phyloP scores from a whole-genome alignment of 2,113 vertebrate species.

The Echinops telfairi region DNA sequence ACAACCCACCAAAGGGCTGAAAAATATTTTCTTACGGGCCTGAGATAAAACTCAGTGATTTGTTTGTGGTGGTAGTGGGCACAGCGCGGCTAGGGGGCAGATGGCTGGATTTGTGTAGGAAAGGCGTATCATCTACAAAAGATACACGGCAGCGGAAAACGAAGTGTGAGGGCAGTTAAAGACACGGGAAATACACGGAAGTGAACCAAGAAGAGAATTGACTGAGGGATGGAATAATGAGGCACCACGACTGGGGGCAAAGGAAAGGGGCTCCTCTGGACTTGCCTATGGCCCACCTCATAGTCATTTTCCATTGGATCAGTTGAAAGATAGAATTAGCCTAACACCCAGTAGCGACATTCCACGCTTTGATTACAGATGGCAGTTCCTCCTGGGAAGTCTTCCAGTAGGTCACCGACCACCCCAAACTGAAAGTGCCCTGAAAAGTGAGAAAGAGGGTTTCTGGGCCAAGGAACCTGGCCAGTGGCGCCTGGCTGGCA shows the following conservation, averaged over 20 bases:
- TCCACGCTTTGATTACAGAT: constrained; percentile 28
- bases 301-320: constrained; percentile 2
- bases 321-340: constrained; percentile 34
- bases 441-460: not conserved
- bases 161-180: not conserved
- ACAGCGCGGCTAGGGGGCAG: not conserved
- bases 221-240: not conserved
- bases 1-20: not conserved
- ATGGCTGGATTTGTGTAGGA: not conserved
- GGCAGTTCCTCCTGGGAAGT: not conserved
- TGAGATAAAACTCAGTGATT: not conserved
- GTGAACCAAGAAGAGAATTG: not conserved
- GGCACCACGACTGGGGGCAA: not conserved
- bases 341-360: constrained; percentile 10
- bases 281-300: not conserved
- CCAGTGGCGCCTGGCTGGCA: not conserved
- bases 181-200: not conserved
- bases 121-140: constrained; percentile 3
- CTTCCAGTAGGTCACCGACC: not conserved
- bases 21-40: not conserved
- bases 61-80: not conserved
- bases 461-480: not conserved
- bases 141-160: not conserved
- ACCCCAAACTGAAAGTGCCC: not conserved
- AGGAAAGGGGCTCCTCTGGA: not conserved